Base-by-base conservation (phyloP, 2,113 vertebrate species). In the Chaetops frenatus region DNA sequence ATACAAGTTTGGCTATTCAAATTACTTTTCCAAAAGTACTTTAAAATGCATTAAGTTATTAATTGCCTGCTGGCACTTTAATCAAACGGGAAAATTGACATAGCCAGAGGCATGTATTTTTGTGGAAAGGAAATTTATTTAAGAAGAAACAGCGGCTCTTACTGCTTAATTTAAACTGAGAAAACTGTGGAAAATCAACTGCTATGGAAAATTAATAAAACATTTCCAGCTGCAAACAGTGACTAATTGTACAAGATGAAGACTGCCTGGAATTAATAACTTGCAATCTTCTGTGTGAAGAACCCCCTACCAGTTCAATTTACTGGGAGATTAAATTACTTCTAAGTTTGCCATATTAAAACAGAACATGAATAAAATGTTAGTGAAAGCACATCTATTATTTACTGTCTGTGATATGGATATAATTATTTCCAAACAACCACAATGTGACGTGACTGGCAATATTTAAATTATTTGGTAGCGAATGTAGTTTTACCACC, bases 401-500 rank as follows among this genome's bases (percentile, higher is more conserved):
- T 98, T 99, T 98, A 98, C 99, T 98, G 98, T 98, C 98, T 98
- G 98, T 98, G 98, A 99, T 99, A 98, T 98, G 98, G 98, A 98
- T 99, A 99, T 98, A 98, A 98, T 99, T 98, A 98, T 98, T 98
- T 98, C 97, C 98, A 98, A 98, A 98, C 98, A 98, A 98, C 98
- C 96, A 98, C 97, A 98, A 97, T 98, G 97, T 98, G 97, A 98
- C 97, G 97, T 98, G 98, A 98, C 98, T 97, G 97, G 98, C 98
- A 98, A 98, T 98, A 98, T 98, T 98, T 97, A 98, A 98, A 97
- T 98, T 95, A 97, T 96, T 97, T 96, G 96, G 96, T 92, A 96
- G 95, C 22, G 35, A 97, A 96, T 95, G 94, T 90, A 92, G 91
- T 90, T 90, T n/a, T 45, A 33, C 93, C 70, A 50, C 92, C 95